These are phyloP conservation scores for Noctua comes DNA, from an alignment of 2,888 invertebrate genomes.

Conservation along the genomic window DNA sequence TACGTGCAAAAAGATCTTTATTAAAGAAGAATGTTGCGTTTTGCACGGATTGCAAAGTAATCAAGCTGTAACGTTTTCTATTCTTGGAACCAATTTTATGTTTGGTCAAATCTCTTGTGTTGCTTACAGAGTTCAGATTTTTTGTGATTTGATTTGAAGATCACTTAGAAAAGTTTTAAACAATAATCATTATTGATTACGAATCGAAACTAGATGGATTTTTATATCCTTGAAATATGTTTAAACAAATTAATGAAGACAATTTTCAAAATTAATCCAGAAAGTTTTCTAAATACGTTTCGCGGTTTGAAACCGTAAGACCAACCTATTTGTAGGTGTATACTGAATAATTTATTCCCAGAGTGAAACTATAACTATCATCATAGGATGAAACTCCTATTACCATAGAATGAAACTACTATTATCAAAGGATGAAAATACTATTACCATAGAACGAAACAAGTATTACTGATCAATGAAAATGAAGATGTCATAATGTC, in stretches of 20 bases:
- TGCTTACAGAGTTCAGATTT: neutral
- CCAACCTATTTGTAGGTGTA: neutral
- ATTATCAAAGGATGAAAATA: neutral
- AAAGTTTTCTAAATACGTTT: slow-evolving; percentile 13
- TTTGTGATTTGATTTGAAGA: slow-evolving; percentile 1
- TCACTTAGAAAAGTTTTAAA: neutral
- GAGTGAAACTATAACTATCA: neutral
- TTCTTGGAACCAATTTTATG: neutral
- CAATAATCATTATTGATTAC: neutral
- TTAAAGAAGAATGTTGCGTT: slow-evolving; percentile 16
- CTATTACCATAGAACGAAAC: neutral
- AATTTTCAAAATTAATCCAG: slow-evolving; percentile 19
- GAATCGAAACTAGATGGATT: neutral
- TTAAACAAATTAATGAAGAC: slow-evolving; percentile 1
- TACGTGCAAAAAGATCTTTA: neutral
- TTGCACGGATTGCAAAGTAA: neutral
- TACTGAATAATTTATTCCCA: neutral
- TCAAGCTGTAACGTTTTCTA: neutral
- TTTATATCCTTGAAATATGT: neutral
- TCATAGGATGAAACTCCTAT: neutral
- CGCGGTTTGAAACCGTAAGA: neutral
- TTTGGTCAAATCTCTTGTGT: neutral
- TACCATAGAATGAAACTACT: neutral
- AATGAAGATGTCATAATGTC: slow-evolving; percentile 16
- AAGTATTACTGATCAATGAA: neutral